Conservation (phyloP, 35 echinoderm and acorn worm species). For the Antedon bifida region DNA sequence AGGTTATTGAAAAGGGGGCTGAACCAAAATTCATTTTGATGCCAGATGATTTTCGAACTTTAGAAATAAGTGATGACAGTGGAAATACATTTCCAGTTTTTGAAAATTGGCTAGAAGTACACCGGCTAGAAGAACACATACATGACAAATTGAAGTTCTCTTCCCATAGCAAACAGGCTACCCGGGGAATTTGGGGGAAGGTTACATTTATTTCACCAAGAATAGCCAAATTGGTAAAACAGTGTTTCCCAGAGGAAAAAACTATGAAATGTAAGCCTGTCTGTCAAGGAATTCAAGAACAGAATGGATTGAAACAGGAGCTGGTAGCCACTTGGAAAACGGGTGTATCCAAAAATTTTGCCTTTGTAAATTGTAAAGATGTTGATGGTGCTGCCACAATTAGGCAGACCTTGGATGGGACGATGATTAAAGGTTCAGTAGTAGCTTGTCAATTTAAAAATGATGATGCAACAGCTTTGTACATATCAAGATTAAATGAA, state of each 20-base stretch:
- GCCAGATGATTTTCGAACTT: conserved; percentile 13
- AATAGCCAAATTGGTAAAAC: background rate
- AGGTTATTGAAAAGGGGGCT: conserved; percentile 14
- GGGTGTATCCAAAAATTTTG: conserved; percentile 6
- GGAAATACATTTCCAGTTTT: background rate
- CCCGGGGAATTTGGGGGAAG: conserved; percentile 20
- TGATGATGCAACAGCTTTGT: background rate
- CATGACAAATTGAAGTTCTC: conserved; percentile 7
- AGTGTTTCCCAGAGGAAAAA: background rate
- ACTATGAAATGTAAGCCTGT: background rate
- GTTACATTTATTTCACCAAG: conserved; percentile 13
- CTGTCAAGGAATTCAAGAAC: background rate
- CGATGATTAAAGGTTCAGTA: background rate
- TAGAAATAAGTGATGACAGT: conserved; percentile 5
- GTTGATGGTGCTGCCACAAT: background rate
- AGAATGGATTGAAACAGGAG: background rate
- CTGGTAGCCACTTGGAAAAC: conserved; percentile 18
- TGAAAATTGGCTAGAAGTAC: background rate
- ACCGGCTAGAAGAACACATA: background rate
- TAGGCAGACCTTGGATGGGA: background rate
- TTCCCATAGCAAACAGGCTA: conserved; percentile 8
- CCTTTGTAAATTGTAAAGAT: conserved; percentile 11
- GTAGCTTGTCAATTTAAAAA: background rate
- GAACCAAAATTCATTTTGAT: conserved; percentile 27
- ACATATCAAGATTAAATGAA: background rate